Base-by-base conservation (phyloP, 2,888 invertebrate species). In the Clitarchus hookeri region DNA sequence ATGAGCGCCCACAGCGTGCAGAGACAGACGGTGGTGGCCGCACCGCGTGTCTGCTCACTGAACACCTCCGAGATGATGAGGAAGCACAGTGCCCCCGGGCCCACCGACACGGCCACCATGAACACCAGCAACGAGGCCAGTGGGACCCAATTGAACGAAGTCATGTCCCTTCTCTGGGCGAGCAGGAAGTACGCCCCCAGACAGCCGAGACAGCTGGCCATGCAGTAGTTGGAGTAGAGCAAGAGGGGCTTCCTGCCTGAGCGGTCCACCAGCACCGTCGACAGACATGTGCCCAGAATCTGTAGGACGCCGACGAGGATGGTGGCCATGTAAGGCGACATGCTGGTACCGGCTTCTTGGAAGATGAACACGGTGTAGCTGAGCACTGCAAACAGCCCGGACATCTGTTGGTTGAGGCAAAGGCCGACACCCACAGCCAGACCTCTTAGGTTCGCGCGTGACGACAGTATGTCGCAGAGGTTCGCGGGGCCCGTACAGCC, bases 161-260 rank as follows among this genome's bases (percentile, higher is more conserved):
- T 27, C n/a, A 88, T 44, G 78, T 88, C 87, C 16, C 6, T 23
- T 12, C 36, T 23, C 16, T 23, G 36, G 19, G 27, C 44, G 36
- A 90, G 53, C 83, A 89, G 89, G 87, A 91, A 91, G 86, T 90
- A 90, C n/a, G 88, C 83, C 25, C 91, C 90, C 54, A 91, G 87
- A 19, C 89, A 87, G 83, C 89, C 85, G 65, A 92, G 87, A n/a
- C 90, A 89, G 0, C 90, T 16, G 0, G 88, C 88, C 90, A 91
- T 91, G 0, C 89, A 84, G 6, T 90, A 77, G 54, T 92, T 92
- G 6, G 92, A 92, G 54, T 91, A 87, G 6, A 93, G 89, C 4
- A 93, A 90, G 19, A 93, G 90, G 26, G 91, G 88, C 85, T 91
- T 90, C 83, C 93, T 88, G 0, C 93, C 93, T 25, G 91, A 90